Evolutionary conservation across 2,888 invertebrate genomes (phyloP).

Genomic region (Adineta ricciae): DNA sequence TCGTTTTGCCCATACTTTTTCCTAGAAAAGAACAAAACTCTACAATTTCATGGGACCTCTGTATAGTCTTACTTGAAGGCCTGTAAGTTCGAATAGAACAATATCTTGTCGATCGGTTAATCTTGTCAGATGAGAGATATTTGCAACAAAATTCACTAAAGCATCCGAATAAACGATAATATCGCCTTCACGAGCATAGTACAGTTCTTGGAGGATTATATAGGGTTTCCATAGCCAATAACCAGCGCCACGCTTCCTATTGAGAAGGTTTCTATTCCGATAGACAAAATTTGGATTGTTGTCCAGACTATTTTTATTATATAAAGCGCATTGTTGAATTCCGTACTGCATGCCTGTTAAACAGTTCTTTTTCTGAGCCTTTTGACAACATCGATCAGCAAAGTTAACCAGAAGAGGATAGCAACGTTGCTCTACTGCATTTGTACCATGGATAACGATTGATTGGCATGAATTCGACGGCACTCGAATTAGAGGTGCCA

Average conservation of each 20-base stretch:
- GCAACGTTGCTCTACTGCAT: background rate
- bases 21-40: background rate
- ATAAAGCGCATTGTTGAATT: background rate
- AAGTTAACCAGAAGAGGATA: background rate
- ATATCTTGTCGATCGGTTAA: background rate
- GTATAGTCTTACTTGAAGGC: background rate
- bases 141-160: background rate
- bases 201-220: background rate
- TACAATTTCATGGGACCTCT: background rate
- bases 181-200: background rate
- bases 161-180: background rate
- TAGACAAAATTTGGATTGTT: background rate
- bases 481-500: too few species aligned
- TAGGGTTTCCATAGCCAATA: conserved; percentile 3
- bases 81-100: background rate
- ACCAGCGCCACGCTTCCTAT: background rate
- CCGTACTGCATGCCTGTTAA: background rate
- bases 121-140: background rate
- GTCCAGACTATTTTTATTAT: background rate
- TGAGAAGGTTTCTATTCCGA: background rate
- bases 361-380: background rate
- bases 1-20: background rate
- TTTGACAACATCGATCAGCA: background rate
- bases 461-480: too few species aligned
- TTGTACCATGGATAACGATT: too few species aligned